Base-by-base conservation (phyloP, 1,140 invertebrate genomes). In the Dysdera silvatica region DNA sequence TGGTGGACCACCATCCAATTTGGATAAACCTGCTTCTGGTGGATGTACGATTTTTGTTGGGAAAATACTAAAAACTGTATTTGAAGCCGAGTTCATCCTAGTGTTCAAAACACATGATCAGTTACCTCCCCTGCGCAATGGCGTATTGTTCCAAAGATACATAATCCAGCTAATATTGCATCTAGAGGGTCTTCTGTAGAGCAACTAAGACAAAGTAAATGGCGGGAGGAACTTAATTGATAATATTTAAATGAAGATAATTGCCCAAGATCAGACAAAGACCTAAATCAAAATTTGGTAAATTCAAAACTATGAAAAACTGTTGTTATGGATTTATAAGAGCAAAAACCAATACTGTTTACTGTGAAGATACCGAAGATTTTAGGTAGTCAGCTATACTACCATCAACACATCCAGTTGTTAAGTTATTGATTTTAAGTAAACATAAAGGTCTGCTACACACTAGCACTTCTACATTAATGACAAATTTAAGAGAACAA, bases 201-300 rank as follows among this genome's bases (percentile, higher is more conserved):
- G n/a, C 45, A 60, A 5, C 29, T 52, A 26, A 10, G 37, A 16
- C 2, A 41, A 16, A 3, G 4, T 12, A 33, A 37, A 51, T 51
- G 47, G 45, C 51, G 57, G 57, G 49, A 65, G 51, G 62, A 41
- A 45, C 55, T 56, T 14, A 3, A 35, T 20, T 58, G 51, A 49
- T 24, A 58, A 7, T 6, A 10, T 2, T 14, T 45, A 20, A 26
- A 20, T 12, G 51, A 58, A 16, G 40, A 51, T 5, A 33, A 43
- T 14, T 67, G 53, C 67, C 61, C 67, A 3, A 59, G 54, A 10
- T 45, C 24, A 3, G 12, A 61, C 2, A 8, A 41, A 4, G 16
- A 49, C 2, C 47, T 35, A 29, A 20, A 60, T 40, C 16, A 54
- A 18, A 20, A 54, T 40, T 52, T 51, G 26, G 62, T 64, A 8